Evolutionary conservation across 1,140 invertebrate genomes (phyloP), one percentile per base, ranked within the genome.

Genomic region (Neodiprion lecontei): DNA sequence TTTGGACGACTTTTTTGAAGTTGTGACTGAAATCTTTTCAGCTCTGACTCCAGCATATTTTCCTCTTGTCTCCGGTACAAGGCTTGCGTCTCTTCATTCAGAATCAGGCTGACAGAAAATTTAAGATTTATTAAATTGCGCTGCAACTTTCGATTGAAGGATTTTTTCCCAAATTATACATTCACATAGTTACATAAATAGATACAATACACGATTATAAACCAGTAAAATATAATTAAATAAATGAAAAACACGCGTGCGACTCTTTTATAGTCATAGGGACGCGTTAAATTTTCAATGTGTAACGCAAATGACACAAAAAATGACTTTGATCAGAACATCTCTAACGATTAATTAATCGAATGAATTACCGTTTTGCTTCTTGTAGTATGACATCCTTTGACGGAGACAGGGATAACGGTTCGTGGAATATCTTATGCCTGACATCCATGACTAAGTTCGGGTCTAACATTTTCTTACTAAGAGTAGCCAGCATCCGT

Each of bases 11-110:
- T 77, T 69, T 77, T 79, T 17, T 71, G 70, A n/a, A 84, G 69
- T 5, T 74, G 75, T 70, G 75, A 79, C 71, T 85, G 80, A 74
- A 83, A 85, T 75, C 78, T 84, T 40, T 73, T 76, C 14, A 84
- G 71, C 77, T 85, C 84, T 9, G 70, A 67, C 69, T 72, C 76
- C 21, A 72, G 49, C 50, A 75, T 77, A 69, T 65, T 77, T 73
- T 74, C 77, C 75, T 71, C 77, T 53, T 72, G 72, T 75, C 78
- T 82, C 79, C 48, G 73, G 70, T 67, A 79, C 61, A 76, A 69
- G 50, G 21, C 48, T 73, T 72, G 74, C 71, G 61, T 67, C 72
- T 80, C 74, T 9, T 78, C 67, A 50, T 75, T 72, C 10, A 76
- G 65, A 53, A 72, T 50, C 47, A 67, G 71, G 48, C 75, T 79